A percentile compares a stretch with the other conserved stretches of the same genome.
phyloP scores from a whole-genome alignment of 1,140 invertebrate genomes.

The Psix sp. region DNA sequence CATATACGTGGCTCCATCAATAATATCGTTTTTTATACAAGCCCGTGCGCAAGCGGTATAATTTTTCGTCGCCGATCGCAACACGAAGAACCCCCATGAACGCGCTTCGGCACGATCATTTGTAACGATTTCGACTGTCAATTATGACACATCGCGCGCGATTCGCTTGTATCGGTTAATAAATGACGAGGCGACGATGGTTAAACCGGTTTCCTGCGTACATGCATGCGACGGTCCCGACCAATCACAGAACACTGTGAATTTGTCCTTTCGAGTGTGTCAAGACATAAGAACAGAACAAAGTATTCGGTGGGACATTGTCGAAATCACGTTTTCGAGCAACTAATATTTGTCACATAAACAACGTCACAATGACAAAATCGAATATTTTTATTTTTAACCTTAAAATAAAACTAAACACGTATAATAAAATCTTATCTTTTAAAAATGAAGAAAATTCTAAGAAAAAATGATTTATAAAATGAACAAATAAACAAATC shows the following conservation, averaged over 20 bases:
- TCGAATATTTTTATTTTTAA: no score
- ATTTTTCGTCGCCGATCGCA: slow-evolving; percentile 18
- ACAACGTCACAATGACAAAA: no score
- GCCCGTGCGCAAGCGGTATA: not conserved
- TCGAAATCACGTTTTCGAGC: no score
- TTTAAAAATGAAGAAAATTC: no score
- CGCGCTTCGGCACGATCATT: slow-evolving; percentile 32
- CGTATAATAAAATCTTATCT: no score
- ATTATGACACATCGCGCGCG: slow-evolving; percentile 54
- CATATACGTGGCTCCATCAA: slow-evolving; percentile 20
- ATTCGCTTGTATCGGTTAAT: slow-evolving; percentile 46
- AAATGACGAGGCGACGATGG: slow-evolving; percentile 55
- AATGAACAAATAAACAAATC: no score
- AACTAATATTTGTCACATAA: no score
- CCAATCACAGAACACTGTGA: slow-evolving; percentile 23
- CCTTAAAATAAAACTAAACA: no score
- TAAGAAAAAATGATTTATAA: no score
- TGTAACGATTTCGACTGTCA: slow-evolving; percentile 43
- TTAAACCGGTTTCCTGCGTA: slow-evolving; percentile 38
- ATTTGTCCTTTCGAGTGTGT: slow-evolving; percentile 32
- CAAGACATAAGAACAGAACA: slow-evolving; percentile 30
- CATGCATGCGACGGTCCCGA: slow-evolving; percentile 21
- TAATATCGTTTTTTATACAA: slow-evolving; percentile 18
- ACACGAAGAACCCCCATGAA: slow-evolving; percentile 11
- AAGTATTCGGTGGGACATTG: no score